These are phyloP conservation scores for Agapornis roseicollis DNA, from an alignment of 2,113 vertebrate genomes.

Conservation along the genomic window DNA sequence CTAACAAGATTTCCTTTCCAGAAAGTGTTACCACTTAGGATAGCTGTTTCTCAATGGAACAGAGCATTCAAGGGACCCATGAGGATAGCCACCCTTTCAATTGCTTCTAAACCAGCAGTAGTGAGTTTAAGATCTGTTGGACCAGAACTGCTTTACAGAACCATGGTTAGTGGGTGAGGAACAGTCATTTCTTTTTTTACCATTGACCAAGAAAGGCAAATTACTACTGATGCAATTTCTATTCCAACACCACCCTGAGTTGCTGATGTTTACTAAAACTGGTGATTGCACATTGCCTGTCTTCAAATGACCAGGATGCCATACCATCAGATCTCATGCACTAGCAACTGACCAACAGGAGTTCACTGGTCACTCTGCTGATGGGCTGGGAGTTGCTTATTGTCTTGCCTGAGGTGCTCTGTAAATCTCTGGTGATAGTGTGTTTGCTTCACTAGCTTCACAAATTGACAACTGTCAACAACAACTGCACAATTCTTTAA, in stretches of 20 bases:
- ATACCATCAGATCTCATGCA: background rate
- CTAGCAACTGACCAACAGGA: rapidly evolving
- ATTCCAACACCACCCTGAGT: background rate
- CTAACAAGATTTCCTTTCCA: background rate
- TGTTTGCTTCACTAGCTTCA: background rate
- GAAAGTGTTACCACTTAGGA: background rate
- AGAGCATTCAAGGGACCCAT: background rate
- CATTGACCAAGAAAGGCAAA: background rate
- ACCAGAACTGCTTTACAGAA: background rate
- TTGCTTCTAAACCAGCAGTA: background rate
- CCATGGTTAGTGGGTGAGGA: background rate
- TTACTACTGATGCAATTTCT: background rate
- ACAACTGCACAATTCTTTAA: background rate
- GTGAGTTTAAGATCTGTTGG: background rate
- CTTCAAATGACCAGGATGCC: background rate
- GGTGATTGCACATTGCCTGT: rapidly evolving
- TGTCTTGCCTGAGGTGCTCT: rapidly evolving
- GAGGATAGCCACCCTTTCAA: background rate
- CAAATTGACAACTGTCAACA: background rate
- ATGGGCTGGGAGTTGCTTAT: background rate
- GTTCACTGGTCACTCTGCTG: rapidly evolving
- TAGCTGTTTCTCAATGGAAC: background rate
- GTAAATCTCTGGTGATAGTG: background rate
- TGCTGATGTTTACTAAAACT: background rate
- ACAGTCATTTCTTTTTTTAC: background rate